Evolutionary conservation across 2,888 invertebrate species (phyloP).

Genomic region (Physocephala rufipes): DNA sequence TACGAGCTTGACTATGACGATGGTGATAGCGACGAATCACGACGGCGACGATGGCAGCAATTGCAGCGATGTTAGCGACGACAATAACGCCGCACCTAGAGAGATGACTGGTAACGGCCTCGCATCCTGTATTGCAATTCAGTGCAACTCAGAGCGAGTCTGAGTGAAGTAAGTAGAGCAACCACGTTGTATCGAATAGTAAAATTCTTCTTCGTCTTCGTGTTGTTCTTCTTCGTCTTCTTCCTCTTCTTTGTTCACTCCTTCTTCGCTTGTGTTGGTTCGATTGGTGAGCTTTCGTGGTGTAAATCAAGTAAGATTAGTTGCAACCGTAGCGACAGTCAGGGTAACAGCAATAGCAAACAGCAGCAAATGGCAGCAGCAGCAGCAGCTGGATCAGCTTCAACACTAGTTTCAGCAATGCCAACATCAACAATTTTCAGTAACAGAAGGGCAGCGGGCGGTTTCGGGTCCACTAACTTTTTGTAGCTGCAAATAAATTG

Average conservation of each 20-base stretch:
- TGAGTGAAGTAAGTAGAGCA: constrained; percentile 20
- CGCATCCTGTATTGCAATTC: constrained; percentile 29
- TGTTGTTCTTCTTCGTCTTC: too few species aligned
- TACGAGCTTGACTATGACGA: constrained; percentile 48
- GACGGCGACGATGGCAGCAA: background rate
- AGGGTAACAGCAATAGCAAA: background rate
- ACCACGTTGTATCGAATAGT: too few species aligned
- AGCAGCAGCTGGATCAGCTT: constrained; percentile 3
- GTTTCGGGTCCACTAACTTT: constrained; percentile 3
- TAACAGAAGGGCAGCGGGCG: constrained; percentile 2
- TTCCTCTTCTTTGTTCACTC: too few species aligned
- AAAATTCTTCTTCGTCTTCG: too few species aligned
- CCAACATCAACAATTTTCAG: constrained; percentile 1
- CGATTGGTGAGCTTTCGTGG: background rate
- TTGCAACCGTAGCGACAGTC: background rate
- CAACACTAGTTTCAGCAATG: background rate
- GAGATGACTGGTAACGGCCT: constrained; percentile 18
- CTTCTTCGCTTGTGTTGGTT: too few species aligned
- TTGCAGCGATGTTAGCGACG: constrained; percentile 23
- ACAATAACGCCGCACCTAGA: constrained; percentile 22
- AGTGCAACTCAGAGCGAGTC: constrained; percentile 29
- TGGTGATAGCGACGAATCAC: constrained; percentile 12
- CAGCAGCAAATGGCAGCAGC: background rate
- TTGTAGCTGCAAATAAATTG: constrained; percentile 14
- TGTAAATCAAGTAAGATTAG: background rate